Conservation (phyloP, 2,888 invertebrate genomes). For the Elysia crispata region DNA sequence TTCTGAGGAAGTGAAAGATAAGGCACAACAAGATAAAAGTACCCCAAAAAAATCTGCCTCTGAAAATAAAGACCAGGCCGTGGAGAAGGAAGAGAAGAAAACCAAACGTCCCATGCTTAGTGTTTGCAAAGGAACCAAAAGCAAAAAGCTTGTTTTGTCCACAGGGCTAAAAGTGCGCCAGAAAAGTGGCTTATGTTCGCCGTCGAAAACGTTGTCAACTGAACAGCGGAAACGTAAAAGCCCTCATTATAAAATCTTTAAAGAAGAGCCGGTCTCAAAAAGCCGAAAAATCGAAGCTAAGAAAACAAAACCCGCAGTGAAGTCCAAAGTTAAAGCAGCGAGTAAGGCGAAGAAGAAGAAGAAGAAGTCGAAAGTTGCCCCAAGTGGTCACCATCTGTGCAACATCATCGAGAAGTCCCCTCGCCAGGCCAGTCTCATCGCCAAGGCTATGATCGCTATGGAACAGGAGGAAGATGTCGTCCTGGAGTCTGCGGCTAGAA, state of each 20-base stretch:
- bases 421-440: slow-evolving; percentile 45
- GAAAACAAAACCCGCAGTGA: neutral
- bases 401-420: slow-evolving; percentile 50
- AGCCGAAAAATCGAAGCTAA: slow-evolving; percentile 15
- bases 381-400: slow-evolving; percentile 31
- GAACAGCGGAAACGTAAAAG: slow-evolving; percentile 39
- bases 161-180: neutral
- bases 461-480: slow-evolving; percentile 42
- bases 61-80: neutral
- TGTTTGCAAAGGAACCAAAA: neutral
- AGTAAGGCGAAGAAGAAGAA: neutral
- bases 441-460: slow-evolving; percentile 49
- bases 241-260: slow-evolving; percentile 38
- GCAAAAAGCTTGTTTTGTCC: neutral
- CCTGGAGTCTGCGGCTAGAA: slow-evolving; percentile 34
- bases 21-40: neutral
- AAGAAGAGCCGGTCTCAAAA: slow-evolving; percentile 36
- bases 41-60: neutral
- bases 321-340: neutral
- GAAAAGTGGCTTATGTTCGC: slow-evolving; percentile 1
- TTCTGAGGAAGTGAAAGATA: neutral
- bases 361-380: neutral
- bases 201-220: neutral
- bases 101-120: neutral
- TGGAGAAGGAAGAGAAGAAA: neutral